A percentile compares a stretch with the other conserved stretches of the same genome.
Evolutionary conservation across 2,113 vertebrate genomes (phyloP).

Genomic region (Crypturellus undulatus): DNA sequence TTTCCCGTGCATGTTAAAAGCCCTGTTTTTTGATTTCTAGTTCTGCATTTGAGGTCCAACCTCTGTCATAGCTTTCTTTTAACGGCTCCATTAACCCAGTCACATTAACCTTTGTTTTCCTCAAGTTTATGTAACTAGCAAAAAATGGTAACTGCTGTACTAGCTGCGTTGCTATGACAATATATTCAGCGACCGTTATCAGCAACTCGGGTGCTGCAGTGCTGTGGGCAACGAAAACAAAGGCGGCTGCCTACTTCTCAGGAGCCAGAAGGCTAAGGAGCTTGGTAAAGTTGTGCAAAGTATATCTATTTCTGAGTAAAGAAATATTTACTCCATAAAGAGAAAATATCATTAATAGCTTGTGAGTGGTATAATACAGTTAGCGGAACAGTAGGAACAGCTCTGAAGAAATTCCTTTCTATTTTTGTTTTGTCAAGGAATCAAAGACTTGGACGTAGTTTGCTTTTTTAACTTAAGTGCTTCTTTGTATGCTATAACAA

Average conservation of each 20-base stretch:
- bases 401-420: not conserved
- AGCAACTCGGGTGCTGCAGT: not conserved
- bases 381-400: not conserved
- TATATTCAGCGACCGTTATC: not conserved
- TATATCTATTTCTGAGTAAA: not conserved
- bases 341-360: not conserved
- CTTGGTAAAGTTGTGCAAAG: not conserved
- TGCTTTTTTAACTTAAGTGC: conserved; percentile 34
- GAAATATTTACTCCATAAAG: not conserved
- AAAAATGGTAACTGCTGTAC: not conserved
- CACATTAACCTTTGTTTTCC: not conserved
- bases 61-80: not conserved
- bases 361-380: not conserved
- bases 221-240: not conserved
- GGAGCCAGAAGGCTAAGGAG: not conserved
- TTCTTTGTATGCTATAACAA: not conserved
- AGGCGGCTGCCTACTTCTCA: not conserved
- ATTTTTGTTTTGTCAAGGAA: not conserved
- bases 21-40: not conserved
- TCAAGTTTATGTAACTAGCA: not conserved
- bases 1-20: accelerated
- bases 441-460: not conserved
- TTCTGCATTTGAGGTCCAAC: not conserved
- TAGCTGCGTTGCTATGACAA: not conserved
- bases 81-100: not conserved